A percentile compares a stretch with the other conserved stretches of the same genome.
phyloP scores from a whole-genome alignment of 2,888 invertebrate genomes.

The Euzophera pinguis region DNA sequence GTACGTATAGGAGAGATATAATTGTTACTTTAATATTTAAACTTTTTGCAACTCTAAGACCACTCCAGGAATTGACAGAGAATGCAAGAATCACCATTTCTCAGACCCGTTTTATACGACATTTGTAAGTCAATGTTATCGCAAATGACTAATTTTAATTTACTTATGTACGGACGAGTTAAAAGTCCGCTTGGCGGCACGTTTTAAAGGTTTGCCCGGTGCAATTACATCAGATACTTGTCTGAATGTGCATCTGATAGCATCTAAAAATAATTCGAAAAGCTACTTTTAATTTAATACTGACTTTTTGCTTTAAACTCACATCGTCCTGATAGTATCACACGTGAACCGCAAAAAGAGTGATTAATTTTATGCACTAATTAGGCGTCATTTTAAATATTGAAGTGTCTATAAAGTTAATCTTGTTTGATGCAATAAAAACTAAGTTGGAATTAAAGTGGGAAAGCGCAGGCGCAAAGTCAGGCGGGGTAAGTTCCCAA shows the following conservation, averaged over 20 bases:
- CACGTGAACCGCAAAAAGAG: slow-evolving; percentile 40
- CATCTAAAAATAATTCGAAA: slow-evolving; percentile 48
- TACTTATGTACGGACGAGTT: slow-evolving; percentile 29
- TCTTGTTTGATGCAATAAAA: slow-evolving; percentile 26
- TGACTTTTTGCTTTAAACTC: slow-evolving; percentile 46
- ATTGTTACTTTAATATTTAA: not conserved
- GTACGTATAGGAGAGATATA: not conserved
- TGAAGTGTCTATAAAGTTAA: slow-evolving; percentile 29
- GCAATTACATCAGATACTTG: slow-evolving; percentile 70
- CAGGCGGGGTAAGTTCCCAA: slow-evolving; percentile 44
- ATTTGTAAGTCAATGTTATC: slow-evolving; percentile 14
- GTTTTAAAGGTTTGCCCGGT: slow-evolving; percentile 52
- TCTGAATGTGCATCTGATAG: slow-evolving; percentile 67
- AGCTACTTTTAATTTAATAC: slow-evolving; percentile 67
- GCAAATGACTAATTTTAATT: slow-evolving; percentile 28
- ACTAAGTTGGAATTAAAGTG: slow-evolving; percentile 29
- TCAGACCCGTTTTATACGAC: slow-evolving; percentile 3
- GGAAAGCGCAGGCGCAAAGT: slow-evolving; percentile 46
- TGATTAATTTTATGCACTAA: slow-evolving; percentile 45
- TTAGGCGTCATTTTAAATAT: slow-evolving; percentile 32
- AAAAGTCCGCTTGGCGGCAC: slow-evolving; percentile 52
- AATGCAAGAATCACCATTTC: slow-evolving; percentile 19
- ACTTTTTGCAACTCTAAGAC: not conserved
- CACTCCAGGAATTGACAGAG: slow-evolving; percentile 1
- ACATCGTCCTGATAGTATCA: slow-evolving; percentile 42